Base-by-base conservation (phyloP, 2,113 vertebrate genomes). In the Spea multiplicata region DNA sequence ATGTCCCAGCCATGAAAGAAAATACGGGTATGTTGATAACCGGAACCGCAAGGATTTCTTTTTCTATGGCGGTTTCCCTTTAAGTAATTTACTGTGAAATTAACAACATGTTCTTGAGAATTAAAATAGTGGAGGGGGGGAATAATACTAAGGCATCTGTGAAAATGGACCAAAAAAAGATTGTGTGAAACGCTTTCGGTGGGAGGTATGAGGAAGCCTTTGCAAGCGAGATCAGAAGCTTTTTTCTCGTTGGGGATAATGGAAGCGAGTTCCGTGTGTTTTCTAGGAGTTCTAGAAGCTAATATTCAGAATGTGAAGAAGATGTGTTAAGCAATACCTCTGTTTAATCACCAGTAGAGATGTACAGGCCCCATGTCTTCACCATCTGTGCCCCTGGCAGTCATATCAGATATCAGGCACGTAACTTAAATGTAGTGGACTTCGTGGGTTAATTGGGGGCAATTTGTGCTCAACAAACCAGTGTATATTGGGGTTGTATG, bases 131-230 rank as follows among this genome's bases (percentile, higher is more conserved):
- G 30, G 30, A 30, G 30, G 30, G 30, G 30, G 30, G 30, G 30
- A 68, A 80, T 44, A 66, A 73, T 62, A 61, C 44, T 73, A 17
- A 10, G 7, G 64, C 71, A 80, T 80, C 78, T 80, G 78, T 57
- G 52, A 61, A 70, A 68, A 10, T 50, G 71, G 64, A 73, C 30
- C 53, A 79, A 68, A 74, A 80, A 80, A 80, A 80, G 71, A 57
- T 62, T 46, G 78, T 80, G 78, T 74, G 78, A 80, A 80, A 80
- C 71, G 71, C 78, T 57, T 64, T 50, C 16, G 53, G 78, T 80
- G 78, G 78, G 78, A 80, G 78, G 78, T 80, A 71, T 80, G 65
- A 80, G 65, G 44, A 53, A 61, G 78, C 52, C 64, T 74, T 73
- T 74, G 78, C 45, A 68, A 80, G 74, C 5, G 17, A 30, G n/a